Percentiles rank a stretch among this genome's conserved stretches.
These are phyloP conservation scores for Lichenostomus cassidix DNA, from an alignment of 2,113 vertebrate genomes.

Conservation along the genomic window DNA sequence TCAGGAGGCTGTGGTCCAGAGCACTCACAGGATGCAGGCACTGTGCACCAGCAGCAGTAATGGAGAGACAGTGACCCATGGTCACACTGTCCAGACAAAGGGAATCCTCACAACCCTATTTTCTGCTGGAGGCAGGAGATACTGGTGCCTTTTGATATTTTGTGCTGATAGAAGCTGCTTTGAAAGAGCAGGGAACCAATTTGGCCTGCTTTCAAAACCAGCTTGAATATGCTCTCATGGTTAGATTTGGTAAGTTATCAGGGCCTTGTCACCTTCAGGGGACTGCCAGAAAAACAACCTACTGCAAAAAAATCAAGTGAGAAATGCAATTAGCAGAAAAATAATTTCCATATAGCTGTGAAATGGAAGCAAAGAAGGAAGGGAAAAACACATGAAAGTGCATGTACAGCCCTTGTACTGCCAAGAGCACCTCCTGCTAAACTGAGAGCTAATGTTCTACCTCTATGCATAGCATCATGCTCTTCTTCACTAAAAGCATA, in stretches of 20 bases:
- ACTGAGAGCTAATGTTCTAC: neutral
- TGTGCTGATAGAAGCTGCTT: neutral
- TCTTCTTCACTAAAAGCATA: neutral
- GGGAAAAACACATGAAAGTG: neutral
- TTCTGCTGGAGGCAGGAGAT: neutral
- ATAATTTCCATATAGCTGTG: neutral
- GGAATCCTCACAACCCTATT: neutral
- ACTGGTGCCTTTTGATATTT: neutral
- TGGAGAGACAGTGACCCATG: neutral
- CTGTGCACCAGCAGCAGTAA: neutral
- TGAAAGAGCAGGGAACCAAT: neutral
- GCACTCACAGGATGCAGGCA: rapidly evolving
- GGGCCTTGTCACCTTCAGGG: neutral
- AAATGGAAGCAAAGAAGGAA: neutral
- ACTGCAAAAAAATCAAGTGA: neutral
- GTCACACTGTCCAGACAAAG: neutral
- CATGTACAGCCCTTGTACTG: neutral
- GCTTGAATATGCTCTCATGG: neutral
- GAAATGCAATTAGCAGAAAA: neutral
- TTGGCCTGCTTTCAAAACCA: neutral
- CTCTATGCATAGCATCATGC: neutral
- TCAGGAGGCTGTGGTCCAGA: neutral
- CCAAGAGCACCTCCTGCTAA: neutral
- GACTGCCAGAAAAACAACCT: neutral
- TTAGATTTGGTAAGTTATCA: neutral